These are phyloP conservation scores for Iphiclides podalirius DNA, from an alignment of 2,888 invertebrate species.

Conservation along the genomic window DNA sequence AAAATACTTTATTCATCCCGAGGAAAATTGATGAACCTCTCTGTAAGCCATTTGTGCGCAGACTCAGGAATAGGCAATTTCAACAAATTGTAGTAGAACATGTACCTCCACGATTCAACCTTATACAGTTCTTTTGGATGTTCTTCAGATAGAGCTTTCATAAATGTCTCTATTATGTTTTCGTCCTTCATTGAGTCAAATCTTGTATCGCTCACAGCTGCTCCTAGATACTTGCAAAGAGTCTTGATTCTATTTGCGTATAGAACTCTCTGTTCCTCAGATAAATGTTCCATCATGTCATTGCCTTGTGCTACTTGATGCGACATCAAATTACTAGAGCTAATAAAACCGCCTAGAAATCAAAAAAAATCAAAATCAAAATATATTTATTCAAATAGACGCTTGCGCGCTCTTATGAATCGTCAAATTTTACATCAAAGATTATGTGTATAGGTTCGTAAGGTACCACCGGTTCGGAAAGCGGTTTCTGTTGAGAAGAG, in stretches of 20 bases:
- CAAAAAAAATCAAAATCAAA: not conserved
- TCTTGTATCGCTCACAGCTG: conserved; percentile 55
- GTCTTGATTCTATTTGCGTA: conserved; percentile 84
- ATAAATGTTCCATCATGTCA: conserved; percentile 83
- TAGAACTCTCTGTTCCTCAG: conserved; percentile 80
- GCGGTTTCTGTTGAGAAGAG: too few relatives aligned
- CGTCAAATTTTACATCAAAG: too few relatives aligned
- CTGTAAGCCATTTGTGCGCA: conserved; percentile 80
- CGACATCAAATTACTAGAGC: conserved; percentile 84
- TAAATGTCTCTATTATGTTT: conserved; percentile 80
- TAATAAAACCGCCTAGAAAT: conserved; percentile 85
- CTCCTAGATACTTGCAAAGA: conserved; percentile 81
- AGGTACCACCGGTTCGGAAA: too few relatives aligned
- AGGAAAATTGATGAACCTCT: conserved; percentile 84
- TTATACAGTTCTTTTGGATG: conserved; percentile 83
- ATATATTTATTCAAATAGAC: too few relatives aligned
- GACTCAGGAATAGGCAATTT: conserved; percentile 77
- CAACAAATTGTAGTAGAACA: conserved; percentile 83
- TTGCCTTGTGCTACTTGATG: conserved; percentile 81
- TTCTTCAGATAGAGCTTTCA: conserved; percentile 80
- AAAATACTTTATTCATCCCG: conserved; percentile 4
- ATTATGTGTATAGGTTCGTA: too few relatives aligned
- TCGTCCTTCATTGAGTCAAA: conserved; percentile 77
- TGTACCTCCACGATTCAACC: conserved; percentile 84
- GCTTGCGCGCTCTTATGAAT: too few relatives aligned